phyloP scores from a whole-genome alignment of 2,797 vertebrate genomes.

The Champsocephalus esox region DNA sequence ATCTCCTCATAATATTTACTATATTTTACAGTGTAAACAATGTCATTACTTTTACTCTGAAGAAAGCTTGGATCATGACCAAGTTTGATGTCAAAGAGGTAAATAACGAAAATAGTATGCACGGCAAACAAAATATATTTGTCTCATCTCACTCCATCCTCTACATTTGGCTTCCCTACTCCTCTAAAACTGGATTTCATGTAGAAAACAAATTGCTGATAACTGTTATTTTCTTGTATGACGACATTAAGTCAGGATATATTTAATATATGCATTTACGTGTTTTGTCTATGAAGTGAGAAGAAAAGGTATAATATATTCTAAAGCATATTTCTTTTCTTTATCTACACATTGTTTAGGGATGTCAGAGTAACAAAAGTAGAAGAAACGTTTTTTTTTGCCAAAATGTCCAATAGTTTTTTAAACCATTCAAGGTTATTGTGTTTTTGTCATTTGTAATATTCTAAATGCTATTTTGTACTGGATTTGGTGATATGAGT shows the following conservation, averaged over 20 bases:
- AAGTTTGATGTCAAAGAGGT: slow-evolving; percentile 14
- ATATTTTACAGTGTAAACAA: slow-evolving; percentile 35
- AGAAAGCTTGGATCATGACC: slow-evolving; percentile 11
- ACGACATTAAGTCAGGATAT: slow-evolving; percentile 83
- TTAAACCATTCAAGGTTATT: slow-evolving; percentile 62
- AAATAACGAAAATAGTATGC: slow-evolving; percentile 12
- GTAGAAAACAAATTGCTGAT: slow-evolving; percentile 83
- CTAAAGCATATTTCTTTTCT: slow-evolving; percentile 80
- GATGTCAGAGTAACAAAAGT: slow-evolving; percentile 74
- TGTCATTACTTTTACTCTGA: slow-evolving; percentile 41
- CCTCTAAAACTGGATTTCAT: slow-evolving; percentile 73
- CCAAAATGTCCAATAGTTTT: slow-evolving; percentile 82
- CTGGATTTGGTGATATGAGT: slow-evolving; percentile 66
- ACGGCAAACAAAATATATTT: slow-evolving; percentile 16
- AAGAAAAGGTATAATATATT: slow-evolving; percentile 90
- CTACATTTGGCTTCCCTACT: slow-evolving; percentile 34
- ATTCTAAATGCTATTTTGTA: slow-evolving; percentile 59
- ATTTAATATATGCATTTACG: slow-evolving; percentile 88
- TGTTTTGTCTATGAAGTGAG: slow-evolving; percentile 85
- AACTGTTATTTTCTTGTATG: slow-evolving; percentile 77
- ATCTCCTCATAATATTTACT: slow-evolving; percentile 12
- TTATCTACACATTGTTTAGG: slow-evolving; percentile 79
- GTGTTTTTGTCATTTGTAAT: slow-evolving; percentile 63
- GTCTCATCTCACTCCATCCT: slow-evolving; percentile 35
- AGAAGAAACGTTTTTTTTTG: slow-evolving; percentile 61